phyloP scores from a whole-genome alignment of 1,140 invertebrate genomes.

The Drosophila watanabei region DNA sequence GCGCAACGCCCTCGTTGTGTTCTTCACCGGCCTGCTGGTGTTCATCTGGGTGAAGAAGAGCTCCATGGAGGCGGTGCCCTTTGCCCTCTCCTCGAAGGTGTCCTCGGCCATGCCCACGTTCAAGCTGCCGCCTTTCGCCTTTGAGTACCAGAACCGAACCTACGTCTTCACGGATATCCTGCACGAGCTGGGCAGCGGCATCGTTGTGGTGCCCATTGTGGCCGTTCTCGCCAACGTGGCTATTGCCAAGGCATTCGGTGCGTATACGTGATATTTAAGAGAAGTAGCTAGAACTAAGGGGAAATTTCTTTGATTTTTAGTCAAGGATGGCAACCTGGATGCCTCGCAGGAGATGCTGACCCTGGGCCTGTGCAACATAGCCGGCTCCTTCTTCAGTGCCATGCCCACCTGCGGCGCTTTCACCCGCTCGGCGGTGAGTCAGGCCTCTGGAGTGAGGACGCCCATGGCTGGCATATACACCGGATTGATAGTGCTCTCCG shows the following conservation, averaged over 20 bases:
- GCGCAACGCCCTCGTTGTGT: constrained; percentile 92
- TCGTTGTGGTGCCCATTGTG: constrained; percentile 92
- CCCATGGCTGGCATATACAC: constrained; percentile 91
- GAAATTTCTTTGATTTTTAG: constrained; percentile 31
- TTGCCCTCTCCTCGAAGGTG: constrained; percentile 87
- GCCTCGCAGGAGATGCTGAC: constrained; percentile 92
- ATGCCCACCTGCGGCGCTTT: constrained; percentile 93
- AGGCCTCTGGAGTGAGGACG: constrained; percentile 91
- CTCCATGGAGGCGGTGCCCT: constrained; percentile 66
- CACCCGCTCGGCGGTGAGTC: constrained; percentile 91
- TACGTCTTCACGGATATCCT: constrained; percentile 89
- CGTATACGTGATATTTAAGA: constrained; percentile 75
- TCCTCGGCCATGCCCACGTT: constrained; percentile 89
- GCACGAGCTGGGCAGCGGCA: constrained; percentile 89
- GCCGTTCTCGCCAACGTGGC: constrained; percentile 94
- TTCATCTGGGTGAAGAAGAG: constrained; percentile 85
- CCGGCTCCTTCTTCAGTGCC: constrained; percentile 91
- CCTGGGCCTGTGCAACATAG: constrained; percentile 90
- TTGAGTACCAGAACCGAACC: constrained; percentile 87
- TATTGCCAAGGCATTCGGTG: constrained; percentile 94
- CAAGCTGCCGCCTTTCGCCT: constrained; percentile 89
- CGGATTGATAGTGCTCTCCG: constrained; percentile 86
- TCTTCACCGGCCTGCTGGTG: constrained; percentile 89
- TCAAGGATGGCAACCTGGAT: constrained; percentile 88
- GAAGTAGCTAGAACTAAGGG: not conserved